Evolutionary conservation across 2,797 vertebrate species (phyloP).

Genomic region (Enteromius mattozi): DNA sequence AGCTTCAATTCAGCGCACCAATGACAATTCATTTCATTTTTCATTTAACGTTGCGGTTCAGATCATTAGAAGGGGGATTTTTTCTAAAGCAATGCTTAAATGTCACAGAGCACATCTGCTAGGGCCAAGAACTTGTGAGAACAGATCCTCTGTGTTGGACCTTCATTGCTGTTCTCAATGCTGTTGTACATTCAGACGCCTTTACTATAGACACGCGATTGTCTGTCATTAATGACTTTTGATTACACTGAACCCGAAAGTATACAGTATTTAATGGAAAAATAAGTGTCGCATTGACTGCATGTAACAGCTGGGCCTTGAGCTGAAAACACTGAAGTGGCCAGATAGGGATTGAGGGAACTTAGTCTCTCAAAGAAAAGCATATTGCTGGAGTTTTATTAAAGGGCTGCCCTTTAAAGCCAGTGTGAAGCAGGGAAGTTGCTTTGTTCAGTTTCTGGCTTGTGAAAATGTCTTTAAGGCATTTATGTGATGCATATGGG

Average conservation of each 20-base stretch:
- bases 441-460: conserved; percentile 11
- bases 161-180: conserved; percentile 57
- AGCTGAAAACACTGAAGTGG: conserved; percentile 16
- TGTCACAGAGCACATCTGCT: conserved; percentile 69
- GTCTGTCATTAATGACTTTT: conserved; percentile 52
- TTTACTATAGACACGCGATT: conserved; percentile 55
- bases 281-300: conserved; percentile 22
- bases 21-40: conserved; percentile 23
- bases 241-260: conserved; percentile 48
- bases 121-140: conserved; percentile 63
- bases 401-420: background rate
- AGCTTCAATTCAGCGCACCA: background rate
- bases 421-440: background rate
- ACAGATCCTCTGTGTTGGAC: conserved; percentile 73
- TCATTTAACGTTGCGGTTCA: conserved; percentile 27
- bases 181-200: conserved; percentile 46
- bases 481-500: conserved; percentile 3
- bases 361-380: conserved; percentile 14
- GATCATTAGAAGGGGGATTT: conserved; percentile 43
- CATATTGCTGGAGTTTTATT: conserved; percentile 24
- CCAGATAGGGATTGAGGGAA: background rate
- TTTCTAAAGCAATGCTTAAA: conserved; percentile 56
- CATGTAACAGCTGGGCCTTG: conserved; percentile 31
- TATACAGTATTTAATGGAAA: conserved; percentile 42
- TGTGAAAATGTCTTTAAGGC: conserved; percentile 1